These are phyloP conservation scores for Drosophila takahashii DNA, from an alignment of 1,140 invertebrate genomes.

Conservation along the genomic window DNA sequence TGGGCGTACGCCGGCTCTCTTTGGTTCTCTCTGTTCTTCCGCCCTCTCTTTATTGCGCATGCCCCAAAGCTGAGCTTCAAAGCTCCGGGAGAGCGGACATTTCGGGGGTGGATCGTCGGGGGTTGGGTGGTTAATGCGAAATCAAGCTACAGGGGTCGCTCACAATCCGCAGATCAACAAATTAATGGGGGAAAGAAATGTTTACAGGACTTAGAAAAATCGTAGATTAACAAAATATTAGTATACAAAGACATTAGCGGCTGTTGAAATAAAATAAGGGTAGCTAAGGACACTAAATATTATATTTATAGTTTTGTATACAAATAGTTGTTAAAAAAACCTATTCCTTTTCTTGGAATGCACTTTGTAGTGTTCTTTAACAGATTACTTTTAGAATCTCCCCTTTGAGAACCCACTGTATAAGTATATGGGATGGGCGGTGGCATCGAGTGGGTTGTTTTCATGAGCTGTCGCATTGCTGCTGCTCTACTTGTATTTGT, in stretches of 20 bases:
- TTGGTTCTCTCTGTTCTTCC: conserved; percentile 3
- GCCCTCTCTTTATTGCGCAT: conserved; percentile 31
- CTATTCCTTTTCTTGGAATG: no score
- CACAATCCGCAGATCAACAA: not conserved
- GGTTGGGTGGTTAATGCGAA: conserved; percentile 12
- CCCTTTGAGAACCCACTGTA: not conserved
- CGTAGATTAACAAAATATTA: not conserved
- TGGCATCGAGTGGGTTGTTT: conserved; percentile 57
- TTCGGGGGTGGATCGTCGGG: conserved; percentile 21
- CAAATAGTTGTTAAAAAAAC: no score
- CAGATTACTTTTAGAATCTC: not conserved
- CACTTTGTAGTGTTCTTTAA: not conserved
- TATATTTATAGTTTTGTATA: no score
- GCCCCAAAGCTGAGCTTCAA: conserved; percentile 46
- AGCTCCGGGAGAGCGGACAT: conserved; percentile 14
- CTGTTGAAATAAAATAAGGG: not conserved
- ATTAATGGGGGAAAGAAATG: not conserved
- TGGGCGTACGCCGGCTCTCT: conserved; percentile 22
- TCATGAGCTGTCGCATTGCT: conserved; percentile 60
- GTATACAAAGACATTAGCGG: not conserved
- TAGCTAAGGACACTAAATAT: no score
- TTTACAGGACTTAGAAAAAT: not conserved
- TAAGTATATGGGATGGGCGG: conserved; percentile 25
- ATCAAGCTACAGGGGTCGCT: conserved; percentile 12
- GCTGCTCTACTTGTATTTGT: conserved; percentile 28